Percentiles rank a stretch among this genome's conserved stretches.
These are phyloP conservation scores for Carcharodon carcharias DNA, from an alignment of 2,797 vertebrate species.

Conservation along the genomic window DNA sequence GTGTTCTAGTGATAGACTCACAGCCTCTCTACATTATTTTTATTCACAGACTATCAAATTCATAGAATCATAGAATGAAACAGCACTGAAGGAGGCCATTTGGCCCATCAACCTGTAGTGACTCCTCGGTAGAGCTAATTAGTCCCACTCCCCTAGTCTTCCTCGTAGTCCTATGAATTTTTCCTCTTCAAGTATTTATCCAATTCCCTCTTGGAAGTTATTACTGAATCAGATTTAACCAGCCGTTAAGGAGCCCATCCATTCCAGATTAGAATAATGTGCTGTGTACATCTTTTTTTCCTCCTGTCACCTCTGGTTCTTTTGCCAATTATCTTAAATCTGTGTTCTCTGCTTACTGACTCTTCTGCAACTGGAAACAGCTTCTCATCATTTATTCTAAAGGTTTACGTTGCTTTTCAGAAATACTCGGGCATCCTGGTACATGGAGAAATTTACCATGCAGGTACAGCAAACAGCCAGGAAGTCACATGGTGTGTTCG, in stretches of 20 bases:
- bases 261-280: neutral
- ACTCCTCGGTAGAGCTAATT: too few species aligned
- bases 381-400: neutral
- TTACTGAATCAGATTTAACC: neutral
- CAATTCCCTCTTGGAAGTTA: neutral
- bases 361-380: neutral
- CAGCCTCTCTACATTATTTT: neutral
- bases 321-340: too few species aligned
- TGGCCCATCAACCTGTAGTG: too few species aligned
- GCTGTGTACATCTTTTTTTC: neutral
- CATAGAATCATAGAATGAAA: neutral
- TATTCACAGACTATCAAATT: neutral
- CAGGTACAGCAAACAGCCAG: too few species aligned
- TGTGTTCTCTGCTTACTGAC: too few species aligned
- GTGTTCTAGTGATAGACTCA: neutral
- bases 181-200: neutral
- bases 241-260: neutral
- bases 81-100: neutral
- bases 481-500: neutral
- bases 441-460: neutral
- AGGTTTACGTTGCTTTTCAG: neutral
- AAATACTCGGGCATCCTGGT: neutral
- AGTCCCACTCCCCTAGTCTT: neutral
- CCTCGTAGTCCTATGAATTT: neutral
- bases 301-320: neutral